These are phyloP conservation scores for Ibycter americanus DNA, from an alignment of 2,797 vertebrate species.

Conservation along the genomic window DNA sequence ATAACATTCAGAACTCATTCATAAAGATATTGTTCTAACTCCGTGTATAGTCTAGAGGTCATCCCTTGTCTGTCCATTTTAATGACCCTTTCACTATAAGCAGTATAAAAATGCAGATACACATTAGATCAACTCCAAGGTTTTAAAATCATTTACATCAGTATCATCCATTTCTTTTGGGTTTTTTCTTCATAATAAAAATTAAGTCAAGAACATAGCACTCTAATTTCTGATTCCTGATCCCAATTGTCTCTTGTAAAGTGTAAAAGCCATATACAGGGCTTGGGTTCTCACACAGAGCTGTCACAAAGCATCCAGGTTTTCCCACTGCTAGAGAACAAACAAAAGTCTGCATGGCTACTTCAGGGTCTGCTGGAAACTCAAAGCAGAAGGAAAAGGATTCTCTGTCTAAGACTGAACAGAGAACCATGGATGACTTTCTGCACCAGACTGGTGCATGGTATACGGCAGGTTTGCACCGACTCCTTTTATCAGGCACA, in stretches of 20 bases:
- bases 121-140: neutral
- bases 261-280: neutral
- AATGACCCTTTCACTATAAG: neutral
- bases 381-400: neutral
- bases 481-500: neutral
- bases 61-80: neutral
- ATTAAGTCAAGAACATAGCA: neutral
- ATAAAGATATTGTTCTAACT: neutral
- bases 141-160: neutral
- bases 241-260: neutral
- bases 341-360: neutral
- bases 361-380: neutral
- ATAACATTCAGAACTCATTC: neutral
- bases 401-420: neutral
- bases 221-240: neutral
- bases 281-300: neutral
- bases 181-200: neutral
- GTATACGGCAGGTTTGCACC: neutral
- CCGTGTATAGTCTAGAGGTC: neutral
- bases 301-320: neutral
- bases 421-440: neutral
- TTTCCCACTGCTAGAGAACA: neutral
- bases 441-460: neutral
- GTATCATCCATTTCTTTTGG: fast-evolving
- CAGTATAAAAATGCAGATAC: neutral